These are phyloP conservation scores for Nematostella vectensis DNA, from an alignment of 92 coral and sea anemone species.

Conservation along the genomic window DNA sequence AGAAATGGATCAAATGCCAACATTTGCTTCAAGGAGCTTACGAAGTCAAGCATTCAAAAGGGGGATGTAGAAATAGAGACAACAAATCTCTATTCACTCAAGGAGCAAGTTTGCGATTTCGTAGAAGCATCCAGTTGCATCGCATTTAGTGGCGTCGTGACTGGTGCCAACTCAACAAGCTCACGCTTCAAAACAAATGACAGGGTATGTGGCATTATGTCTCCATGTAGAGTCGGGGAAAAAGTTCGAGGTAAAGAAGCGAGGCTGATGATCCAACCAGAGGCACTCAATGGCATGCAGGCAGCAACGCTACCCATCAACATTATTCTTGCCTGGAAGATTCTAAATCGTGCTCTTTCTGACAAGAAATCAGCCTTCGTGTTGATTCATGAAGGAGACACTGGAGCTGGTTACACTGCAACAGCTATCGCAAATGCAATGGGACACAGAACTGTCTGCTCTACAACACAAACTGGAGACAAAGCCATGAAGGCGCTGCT, in stretches of 20 bases:
- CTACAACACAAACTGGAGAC: neutral
- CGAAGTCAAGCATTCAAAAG: too few relatives aligned
- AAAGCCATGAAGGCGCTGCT: neutral
- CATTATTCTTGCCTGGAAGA: constrained; percentile 8
- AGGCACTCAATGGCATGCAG: constrained; percentile 13
- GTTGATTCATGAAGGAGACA: constrained; percentile 17
- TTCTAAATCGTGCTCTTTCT: constrained; percentile 5
- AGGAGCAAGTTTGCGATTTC: too few relatives aligned
- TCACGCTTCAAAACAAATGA: constrained; percentile 15
- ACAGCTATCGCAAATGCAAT: constrained; percentile 5
- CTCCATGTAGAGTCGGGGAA: constrained; percentile 1
- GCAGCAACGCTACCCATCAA: constrained; percentile 22
- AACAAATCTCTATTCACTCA: too few relatives aligned
- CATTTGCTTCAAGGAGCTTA: too few relatives aligned
- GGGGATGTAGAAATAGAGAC: too few relatives aligned
- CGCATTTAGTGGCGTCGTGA: constrained; percentile 7
- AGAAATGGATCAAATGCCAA: too few relatives aligned
- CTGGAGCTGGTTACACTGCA: constrained; percentile 16
- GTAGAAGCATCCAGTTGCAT: neutral
- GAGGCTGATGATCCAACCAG: constrained; percentile 4
- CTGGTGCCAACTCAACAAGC: neutral
- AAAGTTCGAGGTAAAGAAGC: constrained; percentile 3
- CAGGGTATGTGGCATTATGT: constrained; percentile 7
- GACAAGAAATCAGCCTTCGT: constrained; percentile 1
- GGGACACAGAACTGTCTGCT: constrained; percentile 13